Base-by-base conservation (phyloP, 2,797 vertebrate species). In the Naso thynnoides region DNA sequence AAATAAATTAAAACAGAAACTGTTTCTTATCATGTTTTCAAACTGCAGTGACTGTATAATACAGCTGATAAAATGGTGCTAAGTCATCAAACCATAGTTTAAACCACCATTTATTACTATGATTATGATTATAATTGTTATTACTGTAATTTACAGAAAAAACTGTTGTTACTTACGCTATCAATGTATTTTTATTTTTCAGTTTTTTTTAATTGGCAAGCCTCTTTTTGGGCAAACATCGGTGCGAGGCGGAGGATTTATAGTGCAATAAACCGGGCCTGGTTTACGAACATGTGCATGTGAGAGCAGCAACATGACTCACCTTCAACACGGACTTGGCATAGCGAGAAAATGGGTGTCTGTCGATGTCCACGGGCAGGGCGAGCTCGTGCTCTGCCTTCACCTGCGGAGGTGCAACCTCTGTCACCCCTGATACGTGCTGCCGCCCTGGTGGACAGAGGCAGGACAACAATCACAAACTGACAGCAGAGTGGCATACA, bases 301-400 rank as follows among this genome's bases (percentile, higher is more conserved):
- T 54, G 23, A 38, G 44, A 5, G 18, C 0, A 33, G 7, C 23
- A 31, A 3, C 9, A 4, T 27, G 26, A 29, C 74, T 83, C 58
- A 97, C 97, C 96, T 96, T 96, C 65, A 99, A 94, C 48, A 92
- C 78, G 38, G 89, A 91, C 65, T 93, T 93, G 79, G 96, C 61
- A n/a, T 98, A 99, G 79, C 84, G 93, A 79, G 97, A 98, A 89
- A 99, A 98, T 0, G 96, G 96, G 48, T 94, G 91, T 79, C 60
- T 92, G 91, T 99, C 95, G 31, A 98, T 94, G 83, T 94, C 93
- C 1, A 39, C 41, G 3, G 97, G 97, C 65, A 99, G 94, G 21
- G 76, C 82, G 53, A 96, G 92, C 8, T 68, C 82, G 76, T 93
- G 91, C 68, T 93, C 92, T 16, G 94, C 93, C 61, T 95, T 96